These are phyloP conservation scores for Cistogaster globosa DNA, from an alignment of 2,888 invertebrate species.

Conservation along the genomic window DNA sequence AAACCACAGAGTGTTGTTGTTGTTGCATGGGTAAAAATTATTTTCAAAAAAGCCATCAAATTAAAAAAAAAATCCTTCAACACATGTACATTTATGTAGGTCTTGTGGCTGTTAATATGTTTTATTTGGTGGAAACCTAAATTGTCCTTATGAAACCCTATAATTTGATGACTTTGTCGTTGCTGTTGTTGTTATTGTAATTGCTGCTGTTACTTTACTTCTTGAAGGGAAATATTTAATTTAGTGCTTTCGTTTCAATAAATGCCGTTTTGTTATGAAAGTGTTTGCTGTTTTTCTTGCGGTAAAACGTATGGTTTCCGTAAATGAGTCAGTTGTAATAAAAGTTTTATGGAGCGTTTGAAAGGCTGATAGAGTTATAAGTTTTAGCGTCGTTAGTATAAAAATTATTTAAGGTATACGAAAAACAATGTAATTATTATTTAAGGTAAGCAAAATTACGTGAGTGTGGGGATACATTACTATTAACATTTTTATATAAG, in stretches of 20 bases:
- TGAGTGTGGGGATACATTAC: too few relatives aligned
- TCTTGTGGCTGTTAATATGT: constrained; percentile 11
- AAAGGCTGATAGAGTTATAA: neutral
- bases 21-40: neutral
- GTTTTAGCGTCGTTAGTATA: too few relatives aligned
- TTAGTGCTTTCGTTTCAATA: neutral
- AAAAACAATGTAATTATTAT: too few relatives aligned
- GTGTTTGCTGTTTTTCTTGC: constrained; percentile 33
- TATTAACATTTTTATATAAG: too few relatives aligned
- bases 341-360: constrained; percentile 4
- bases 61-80: too few relatives aligned
- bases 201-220: neutral
- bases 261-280: constrained; percentile 26
- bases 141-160: constrained; percentile 46
- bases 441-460: too few relatives aligned
- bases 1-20: constrained; percentile 3
- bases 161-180: constrained; percentile 35
- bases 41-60: neutral
- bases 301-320: constrained; percentile 20
- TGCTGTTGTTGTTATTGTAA: neutral
- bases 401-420: too few relatives aligned
- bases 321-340: constrained; percentile 15
- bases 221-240: constrained; percentile 16
- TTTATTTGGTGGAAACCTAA: constrained; percentile 49
- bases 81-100: neutral